Conservation (phyloP, 1,140 invertebrate genomes). For the Tetraneura akinire region DNA sequence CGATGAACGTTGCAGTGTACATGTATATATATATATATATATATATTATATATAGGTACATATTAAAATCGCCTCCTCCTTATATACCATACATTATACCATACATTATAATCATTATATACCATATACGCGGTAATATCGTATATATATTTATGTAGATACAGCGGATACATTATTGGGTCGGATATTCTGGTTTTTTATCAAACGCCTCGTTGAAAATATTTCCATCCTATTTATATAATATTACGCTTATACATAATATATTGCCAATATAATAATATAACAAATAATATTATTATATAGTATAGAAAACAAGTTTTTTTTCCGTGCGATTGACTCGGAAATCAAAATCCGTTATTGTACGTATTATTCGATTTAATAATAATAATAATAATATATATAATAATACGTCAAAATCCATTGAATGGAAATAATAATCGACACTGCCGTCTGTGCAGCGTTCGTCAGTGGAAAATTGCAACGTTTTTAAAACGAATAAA, state of each 20-base stretch:
- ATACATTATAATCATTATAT: too few species aligned
- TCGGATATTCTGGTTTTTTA: neutral
- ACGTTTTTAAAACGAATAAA: neutral
- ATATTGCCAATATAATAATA: too few species aligned
- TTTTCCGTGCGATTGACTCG: conserved; percentile 13
- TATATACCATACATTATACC: too few species aligned
- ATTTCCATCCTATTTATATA: neutral
- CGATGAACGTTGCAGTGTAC: neutral
- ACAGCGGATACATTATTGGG: neutral
- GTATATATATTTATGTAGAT: too few species aligned
- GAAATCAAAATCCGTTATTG: conserved; percentile 22
- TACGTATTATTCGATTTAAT: too few species aligned
- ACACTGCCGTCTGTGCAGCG: neutral
- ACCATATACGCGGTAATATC: too few species aligned
- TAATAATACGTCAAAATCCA: neutral
- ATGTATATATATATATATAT: too few species aligned
- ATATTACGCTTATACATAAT: too few species aligned
- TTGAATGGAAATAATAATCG: conserved; percentile 27
- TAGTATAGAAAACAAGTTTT: neutral
- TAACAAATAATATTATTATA: too few species aligned
- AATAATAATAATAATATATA: neutral
- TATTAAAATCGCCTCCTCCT: too few species aligned
- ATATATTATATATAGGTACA: too few species aligned
- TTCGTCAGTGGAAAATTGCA: neutral
- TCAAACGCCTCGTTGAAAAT: neutral